Evolutionary conservation across 2,888 invertebrate species (phyloP).

Genomic region (Apamea epomidion): DNA sequence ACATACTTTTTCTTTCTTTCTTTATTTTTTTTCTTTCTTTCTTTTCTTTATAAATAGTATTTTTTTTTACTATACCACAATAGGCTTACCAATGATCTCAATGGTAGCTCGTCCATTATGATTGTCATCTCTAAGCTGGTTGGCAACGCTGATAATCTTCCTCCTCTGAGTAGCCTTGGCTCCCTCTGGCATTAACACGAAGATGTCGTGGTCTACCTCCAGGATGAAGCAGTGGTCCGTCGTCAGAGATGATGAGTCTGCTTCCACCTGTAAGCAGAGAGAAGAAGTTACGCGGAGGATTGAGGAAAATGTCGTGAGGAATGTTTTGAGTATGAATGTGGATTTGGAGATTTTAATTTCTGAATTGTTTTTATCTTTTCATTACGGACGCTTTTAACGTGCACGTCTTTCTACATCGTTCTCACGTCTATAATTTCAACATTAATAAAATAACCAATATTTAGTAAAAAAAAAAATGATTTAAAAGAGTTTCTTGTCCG

Average conservation of each 20-base stretch:
- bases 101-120: slow-evolving; percentile 95
- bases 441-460: no score
- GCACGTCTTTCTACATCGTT: no score
- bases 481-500: no score
- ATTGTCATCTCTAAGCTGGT: slow-evolving; percentile 95
- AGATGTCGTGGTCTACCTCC: slow-evolving; percentile 95
- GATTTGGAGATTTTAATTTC: no score
- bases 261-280: slow-evolving; percentile 86
- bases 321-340: no score
- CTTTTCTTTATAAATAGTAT: no score
- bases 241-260: slow-evolving; percentile 94
- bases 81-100: slow-evolving; percentile 92
- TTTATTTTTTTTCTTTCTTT: no score
- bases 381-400: no score
- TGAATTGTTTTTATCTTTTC: no score
- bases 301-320: not conserved
- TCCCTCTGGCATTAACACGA: slow-evolving; percentile 95
- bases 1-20: no score
- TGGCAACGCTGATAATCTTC: slow-evolving; percentile 96
- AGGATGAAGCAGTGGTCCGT: slow-evolving; percentile 98
- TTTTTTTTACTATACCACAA: not conserved
- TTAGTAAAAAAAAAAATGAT: no score
- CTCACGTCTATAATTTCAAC: no score
- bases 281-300: not conserved
- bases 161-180: slow-evolving; percentile 95